Percentiles rank a stretch among this genome's conserved stretches.
Conservation (phyloP, 2,888 invertebrate species). For the Pseudeuparius sepicola region DNA sequence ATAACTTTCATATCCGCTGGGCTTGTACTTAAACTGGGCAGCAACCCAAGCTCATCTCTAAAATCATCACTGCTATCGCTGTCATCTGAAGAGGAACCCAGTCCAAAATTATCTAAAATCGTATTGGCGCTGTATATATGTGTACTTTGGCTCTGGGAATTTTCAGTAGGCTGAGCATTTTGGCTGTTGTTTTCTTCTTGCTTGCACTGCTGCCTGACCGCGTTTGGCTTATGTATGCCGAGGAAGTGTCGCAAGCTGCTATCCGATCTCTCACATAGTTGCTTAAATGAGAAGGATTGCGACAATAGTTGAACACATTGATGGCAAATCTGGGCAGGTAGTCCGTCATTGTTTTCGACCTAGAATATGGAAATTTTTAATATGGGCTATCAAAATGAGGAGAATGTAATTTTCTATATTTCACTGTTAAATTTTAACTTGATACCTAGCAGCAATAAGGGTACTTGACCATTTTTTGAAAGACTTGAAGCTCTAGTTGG, state of each 20-base stretch:
- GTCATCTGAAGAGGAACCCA: conserved; percentile 35
- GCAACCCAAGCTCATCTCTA: conserved; percentile 20
- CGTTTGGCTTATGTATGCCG: conserved; percentile 35
- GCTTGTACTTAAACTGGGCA: conserved; percentile 27
- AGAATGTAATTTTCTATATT: background rate
- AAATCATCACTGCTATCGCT: conserved; percentile 21
- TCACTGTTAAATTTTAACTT: background rate
- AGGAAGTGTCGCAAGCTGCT: conserved; percentile 37
- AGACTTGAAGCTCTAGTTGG: no score
- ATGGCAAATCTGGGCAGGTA: conserved; percentile 40
- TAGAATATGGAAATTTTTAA: no score
- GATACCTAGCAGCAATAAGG: no score
- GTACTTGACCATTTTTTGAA: no score
- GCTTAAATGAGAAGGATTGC: conserved; percentile 41
- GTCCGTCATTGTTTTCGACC: conserved; percentile 39
- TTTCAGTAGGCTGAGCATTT: conserved; percentile 6
- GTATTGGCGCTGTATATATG: conserved; percentile 3
- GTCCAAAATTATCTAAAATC: conserved; percentile 33
- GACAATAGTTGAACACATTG: conserved; percentile 42
- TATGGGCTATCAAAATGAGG: no score
- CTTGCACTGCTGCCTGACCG: conserved; percentile 27
- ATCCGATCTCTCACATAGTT: conserved; percentile 41
- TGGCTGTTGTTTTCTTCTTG: conserved; percentile 24
- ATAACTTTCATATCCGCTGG: conserved; percentile 35
- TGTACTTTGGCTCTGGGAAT: conserved; percentile 4